Base-by-base conservation (phyloP, 2,888 invertebrate species). In the Cantharis rustica region DNA sequence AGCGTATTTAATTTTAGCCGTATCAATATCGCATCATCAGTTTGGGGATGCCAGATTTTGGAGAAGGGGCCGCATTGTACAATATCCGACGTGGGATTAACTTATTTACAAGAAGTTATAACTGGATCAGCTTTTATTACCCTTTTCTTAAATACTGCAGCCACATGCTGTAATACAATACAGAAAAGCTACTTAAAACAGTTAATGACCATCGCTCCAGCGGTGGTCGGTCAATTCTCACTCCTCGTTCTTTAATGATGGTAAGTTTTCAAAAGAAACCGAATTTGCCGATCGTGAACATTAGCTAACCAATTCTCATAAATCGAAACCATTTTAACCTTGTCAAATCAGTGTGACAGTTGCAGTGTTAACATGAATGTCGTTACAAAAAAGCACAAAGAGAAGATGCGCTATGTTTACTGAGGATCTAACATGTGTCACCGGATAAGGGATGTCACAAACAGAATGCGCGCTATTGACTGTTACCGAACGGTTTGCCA, bases 351-450 rank as follows among this genome's bases (percentile, higher is more conserved):
- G 81, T 80, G 82, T 84, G 85, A 86, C 86, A 84, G 84, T 80
- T 83, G 81, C 82, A 83, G 83, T 84, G 85, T 84, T 85, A 85
- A 84, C 85, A 83, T 83, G 80, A 84, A 84, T 84, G 84, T 84
- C 82, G 83, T 81, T 81, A 82, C 82, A 84, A 80, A 85, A 86
- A 84, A 82, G 47, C 75, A 85, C 85, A 86, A 86, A 84, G 85
- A 81, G 83, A 86, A 84, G 86, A 86, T 86, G 85, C 84, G 85
- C 84, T 82, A 76, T 85, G 83, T 85, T 84, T 85, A 82, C 82
- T 80, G 79, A 81, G 82, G 80, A 79, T 82, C 79, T 81, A 72
- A 84, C 84, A 85, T 84, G 84, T 86, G 85, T 86, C 82, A 79
- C 76, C 68, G 77, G 77, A 78, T 80, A 75, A 80, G 75, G 75